Base-by-base conservation (phyloP, 1,140 invertebrate species). In the Achatina immaculata region DNA sequence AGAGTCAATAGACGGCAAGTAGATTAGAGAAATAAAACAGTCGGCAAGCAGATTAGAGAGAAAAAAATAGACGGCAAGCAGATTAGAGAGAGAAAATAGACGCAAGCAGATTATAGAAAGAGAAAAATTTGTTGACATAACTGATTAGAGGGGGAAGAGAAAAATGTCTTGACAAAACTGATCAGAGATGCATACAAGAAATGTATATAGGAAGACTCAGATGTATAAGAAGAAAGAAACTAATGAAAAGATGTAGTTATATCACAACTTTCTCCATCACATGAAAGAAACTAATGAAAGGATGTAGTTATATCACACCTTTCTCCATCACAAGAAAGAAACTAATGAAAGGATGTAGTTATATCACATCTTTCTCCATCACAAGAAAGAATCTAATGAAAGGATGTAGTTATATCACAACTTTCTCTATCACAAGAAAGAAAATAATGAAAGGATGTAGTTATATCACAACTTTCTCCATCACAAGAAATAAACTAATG, bases 11-110 rank as follows among this genome's bases (percentile, higher is more conserved):
- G 36, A 40, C 65, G 45, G 28, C 24, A 40, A 79, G 66, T 14
- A 31, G 31, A 36, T 19, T 16, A 43, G 55, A 51, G 72, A 51
- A 36, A 74, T 3, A 38, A 65, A 31, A 40, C 11, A 40, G 38
- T 14, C 9, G 31, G n/a, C 11, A 31, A 31, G 14, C 21, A 81
- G 38, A 71, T 36, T 4, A 43, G 21, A 38, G 81, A 83, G 66
- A 75, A 43, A 78, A 45, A 83, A 40, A 75, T 34, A 80, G 36
- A 62, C 1, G 19, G 48, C 21, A 38, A 65, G 43, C 65, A 77
- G 81, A 40, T 28, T 40, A 24, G 34, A 76, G 31, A 38, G 40
- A 9, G 14, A 38, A 11, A 74, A 38, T 16, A 40, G 24, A 31
- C 11, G 16, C 21, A 31, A 24, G 36, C 21, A 16, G 11, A 11